Conservation (phyloP, 2,113 vertebrate genomes). For the Clupea harengus region DNA sequence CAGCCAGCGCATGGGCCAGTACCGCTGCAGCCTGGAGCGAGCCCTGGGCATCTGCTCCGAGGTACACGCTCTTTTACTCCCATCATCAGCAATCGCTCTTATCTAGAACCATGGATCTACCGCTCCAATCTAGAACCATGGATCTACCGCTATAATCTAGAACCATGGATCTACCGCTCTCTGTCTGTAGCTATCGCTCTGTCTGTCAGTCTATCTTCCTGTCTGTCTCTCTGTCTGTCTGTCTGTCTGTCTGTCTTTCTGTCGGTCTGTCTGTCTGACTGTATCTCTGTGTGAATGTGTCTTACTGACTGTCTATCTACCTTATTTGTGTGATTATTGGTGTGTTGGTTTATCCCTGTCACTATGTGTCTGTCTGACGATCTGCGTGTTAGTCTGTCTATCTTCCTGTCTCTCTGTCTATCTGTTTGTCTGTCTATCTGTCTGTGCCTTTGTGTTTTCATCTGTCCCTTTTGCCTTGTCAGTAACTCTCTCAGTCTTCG, state of each 20-base stretch:
- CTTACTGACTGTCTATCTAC: neutral
- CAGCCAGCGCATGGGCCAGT: constrained; percentile 91
- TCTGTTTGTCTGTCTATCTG: neutral
- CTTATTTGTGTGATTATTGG: neutral
- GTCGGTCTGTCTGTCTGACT: neutral
- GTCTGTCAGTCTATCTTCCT: no score
- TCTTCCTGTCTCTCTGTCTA: neutral
- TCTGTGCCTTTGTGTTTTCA: neutral
- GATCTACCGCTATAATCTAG: no score
- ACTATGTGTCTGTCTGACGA: neutral
- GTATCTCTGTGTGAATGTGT: neutral
- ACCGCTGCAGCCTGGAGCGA: constrained; percentile 88
- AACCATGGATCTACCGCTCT: neutral
- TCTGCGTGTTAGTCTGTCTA: neutral
- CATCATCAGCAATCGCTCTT: no score
- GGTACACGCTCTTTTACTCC: constrained; percentile 63
- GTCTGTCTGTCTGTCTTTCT: neutral
- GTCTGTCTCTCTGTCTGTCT: neutral
- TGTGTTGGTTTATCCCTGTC: neutral
- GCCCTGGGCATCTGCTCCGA: constrained; percentile 89
- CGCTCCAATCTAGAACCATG: no score
- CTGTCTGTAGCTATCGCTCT: neutral
- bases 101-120: no score
- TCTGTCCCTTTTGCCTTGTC: neutral
- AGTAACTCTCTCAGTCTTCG: neutral